Evolutionary conservation across 1,140 invertebrate genomes (phyloP).

Genomic region (Diuraphis noxia): DNA sequence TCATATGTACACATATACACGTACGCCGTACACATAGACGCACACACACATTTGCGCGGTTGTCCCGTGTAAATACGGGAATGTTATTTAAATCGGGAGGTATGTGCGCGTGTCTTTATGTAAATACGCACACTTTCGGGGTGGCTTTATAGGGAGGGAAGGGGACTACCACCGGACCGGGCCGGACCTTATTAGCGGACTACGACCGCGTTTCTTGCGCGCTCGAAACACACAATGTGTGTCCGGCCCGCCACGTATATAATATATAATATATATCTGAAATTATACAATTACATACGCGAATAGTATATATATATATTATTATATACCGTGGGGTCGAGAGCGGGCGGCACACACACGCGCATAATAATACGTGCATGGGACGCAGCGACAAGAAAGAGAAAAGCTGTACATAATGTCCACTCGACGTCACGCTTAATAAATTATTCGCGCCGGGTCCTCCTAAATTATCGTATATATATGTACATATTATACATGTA

Average conservation of each 20-base stretch:
- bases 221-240: constrained; percentile 34
- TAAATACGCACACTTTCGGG: constrained; percentile 24
- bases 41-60: neutral
- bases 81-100: constrained; percentile 49
- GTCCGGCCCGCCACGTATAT: neutral
- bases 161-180: neutral
- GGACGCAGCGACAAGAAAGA: constrained; percentile 48
- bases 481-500: too few species aligned
- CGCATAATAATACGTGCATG: neutral
- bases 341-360: neutral
- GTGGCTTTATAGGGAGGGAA: neutral
- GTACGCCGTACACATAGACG: neutral
- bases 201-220: constrained; percentile 32
- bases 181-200: constrained; percentile 41
- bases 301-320: neutral
- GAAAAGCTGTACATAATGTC: constrained; percentile 55
- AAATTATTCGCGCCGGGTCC: constrained; percentile 53
- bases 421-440: constrained; percentile 55
- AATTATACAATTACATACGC: neutral
- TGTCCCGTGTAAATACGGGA: neutral
- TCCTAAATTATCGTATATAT: constrained; percentile 4
- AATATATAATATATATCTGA: neutral
- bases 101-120: constrained; percentile 27
- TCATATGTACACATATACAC: neutral
- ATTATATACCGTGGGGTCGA: neutral